Evolutionary conservation across 2,113 vertebrate species (phyloP).

Genomic region (Serinus canaria): DNA sequence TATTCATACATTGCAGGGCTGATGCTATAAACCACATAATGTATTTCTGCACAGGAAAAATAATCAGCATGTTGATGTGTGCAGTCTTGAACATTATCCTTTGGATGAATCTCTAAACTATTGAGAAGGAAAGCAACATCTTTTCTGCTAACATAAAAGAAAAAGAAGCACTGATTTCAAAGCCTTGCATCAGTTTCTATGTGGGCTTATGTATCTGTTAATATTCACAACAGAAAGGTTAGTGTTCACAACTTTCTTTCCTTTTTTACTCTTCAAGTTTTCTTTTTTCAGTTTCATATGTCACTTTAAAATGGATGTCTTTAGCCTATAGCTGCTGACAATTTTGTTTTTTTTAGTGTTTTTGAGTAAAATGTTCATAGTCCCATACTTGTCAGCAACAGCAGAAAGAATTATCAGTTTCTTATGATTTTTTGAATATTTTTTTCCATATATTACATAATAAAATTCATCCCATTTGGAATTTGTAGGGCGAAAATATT

Average conservation of each 20-base stretch:
- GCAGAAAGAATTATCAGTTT: neutral
- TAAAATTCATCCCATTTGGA: constrained; percentile 54
- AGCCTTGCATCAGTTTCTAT: neutral
- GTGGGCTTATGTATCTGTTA: neutral
- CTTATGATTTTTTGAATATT: neutral
- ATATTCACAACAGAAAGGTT: neutral
- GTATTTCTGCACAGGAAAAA: neutral
- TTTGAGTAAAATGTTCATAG: neutral
- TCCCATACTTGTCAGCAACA: neutral
- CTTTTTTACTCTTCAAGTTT: neutral
- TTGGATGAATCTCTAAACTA: neutral
- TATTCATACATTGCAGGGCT: neutral
- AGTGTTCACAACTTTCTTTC: neutral
- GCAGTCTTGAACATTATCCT: neutral
- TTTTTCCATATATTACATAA: neutral
- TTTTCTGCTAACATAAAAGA: neutral
- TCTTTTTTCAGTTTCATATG: neutral
- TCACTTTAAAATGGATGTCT: neutral
- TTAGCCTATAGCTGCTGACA: neutral
- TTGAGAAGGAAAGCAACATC: neutral
- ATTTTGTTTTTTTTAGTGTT: constrained; percentile 3
- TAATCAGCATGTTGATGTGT: neutral
- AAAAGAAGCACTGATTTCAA: neutral
- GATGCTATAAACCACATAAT: neutral
- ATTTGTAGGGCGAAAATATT: constrained; percentile 27